phyloP scores from a whole-genome alignment of 64 coral and sea anemone genomes.

The Actinia tenebrosa region DNA sequence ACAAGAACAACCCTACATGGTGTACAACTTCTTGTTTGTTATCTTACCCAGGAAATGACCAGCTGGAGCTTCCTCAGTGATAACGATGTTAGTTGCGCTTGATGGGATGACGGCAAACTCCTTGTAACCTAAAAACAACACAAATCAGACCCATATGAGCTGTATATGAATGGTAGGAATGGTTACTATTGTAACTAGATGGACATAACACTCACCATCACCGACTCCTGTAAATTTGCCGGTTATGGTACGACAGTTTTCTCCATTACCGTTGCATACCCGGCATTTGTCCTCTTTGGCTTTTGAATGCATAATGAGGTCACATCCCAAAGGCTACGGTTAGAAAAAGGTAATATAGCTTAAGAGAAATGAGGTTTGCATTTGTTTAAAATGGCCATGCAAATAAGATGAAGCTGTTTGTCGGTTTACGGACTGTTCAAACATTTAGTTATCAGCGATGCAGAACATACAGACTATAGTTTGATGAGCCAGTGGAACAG shows the following conservation, averaged over 20 bases:
- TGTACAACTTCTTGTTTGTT: no score
- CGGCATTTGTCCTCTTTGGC: constrained; percentile 95
- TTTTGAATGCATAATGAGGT: constrained; percentile 70
- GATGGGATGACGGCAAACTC: constrained; percentile 73
- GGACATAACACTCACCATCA: not conserved
- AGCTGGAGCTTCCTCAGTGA: constrained; percentile 39
- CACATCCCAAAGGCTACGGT: constrained; percentile 77
- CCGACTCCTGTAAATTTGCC: constrained; percentile 42
- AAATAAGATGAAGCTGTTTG: no score
- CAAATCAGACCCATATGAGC: not conserved
- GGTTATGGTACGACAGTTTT: constrained; percentile 70
- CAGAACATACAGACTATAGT: no score
- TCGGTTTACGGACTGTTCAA: no score
- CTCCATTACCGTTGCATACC: constrained; percentile 84
- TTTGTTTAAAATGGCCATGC: no score
- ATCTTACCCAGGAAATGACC: constrained; percentile 60
- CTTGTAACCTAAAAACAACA: constrained; percentile 59
- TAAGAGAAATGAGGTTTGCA: no score
- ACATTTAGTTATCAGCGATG: no score
- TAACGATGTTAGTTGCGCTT: constrained; percentile 72
- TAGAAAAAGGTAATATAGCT: not conserved
- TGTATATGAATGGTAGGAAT: not conserved
- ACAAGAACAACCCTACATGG: no score
- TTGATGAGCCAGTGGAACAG: no score
- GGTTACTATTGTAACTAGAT: not conserved